phyloP scores from a whole-genome alignment of 30 jellyfish, hydroid and myxozoan genomes.

The Cassiopea xamachana region DNA sequence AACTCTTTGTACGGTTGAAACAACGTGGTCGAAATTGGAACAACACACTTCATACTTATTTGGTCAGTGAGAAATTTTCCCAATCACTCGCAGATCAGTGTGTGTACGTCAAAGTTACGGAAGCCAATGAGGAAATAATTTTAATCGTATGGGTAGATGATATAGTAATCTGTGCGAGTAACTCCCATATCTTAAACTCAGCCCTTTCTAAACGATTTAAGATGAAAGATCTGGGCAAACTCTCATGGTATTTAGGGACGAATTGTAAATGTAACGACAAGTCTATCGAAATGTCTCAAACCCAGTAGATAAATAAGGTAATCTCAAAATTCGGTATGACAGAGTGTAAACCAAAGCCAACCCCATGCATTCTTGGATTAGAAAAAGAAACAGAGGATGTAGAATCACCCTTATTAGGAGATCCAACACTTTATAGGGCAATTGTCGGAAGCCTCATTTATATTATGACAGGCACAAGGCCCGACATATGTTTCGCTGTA shows the following conservation, averaged over 20 bases:
- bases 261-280: constrained; percentile 1
- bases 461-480: background rate
- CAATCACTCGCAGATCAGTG: background rate
- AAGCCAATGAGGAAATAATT: constrained; percentile 10
- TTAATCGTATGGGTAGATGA: constrained; percentile 73
- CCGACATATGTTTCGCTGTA: background rate
- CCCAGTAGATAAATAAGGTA: constrained; percentile 16
- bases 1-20: constrained; percentile 47
- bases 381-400: background rate
- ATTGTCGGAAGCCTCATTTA: background rate
- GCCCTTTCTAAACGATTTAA: constrained; percentile 3
- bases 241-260: constrained; percentile 15
- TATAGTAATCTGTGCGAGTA: constrained; percentile 46
- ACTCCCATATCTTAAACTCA: background rate
- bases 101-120: background rate
- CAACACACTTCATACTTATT: background rate
- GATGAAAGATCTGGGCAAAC: constrained; percentile 68
- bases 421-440: background rate
- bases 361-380: constrained; percentile 45
- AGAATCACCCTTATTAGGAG: background rate
- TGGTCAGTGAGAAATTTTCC: background rate
- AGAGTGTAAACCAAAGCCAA: constrained; percentile 66
- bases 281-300: constrained; percentile 1
- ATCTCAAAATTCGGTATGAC: constrained; percentile 40
- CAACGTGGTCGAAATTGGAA: constrained; percentile 62